Evolutionary conservation across 1,140 invertebrate species (phyloP).

Genomic region (Littorina saxatilis): DNA sequence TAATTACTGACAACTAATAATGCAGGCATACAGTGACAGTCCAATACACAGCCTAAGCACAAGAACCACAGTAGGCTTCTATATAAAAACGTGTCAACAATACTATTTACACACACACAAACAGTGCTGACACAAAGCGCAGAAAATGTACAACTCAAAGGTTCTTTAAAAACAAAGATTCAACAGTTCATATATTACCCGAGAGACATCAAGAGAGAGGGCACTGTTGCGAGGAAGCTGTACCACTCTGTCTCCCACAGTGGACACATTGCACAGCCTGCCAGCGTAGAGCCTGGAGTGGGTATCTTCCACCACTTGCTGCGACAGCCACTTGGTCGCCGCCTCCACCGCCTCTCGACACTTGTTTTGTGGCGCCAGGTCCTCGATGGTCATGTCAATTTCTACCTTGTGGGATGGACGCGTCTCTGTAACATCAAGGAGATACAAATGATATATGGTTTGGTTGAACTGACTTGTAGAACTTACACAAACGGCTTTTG

Average conservation of each 20-base stretch:
- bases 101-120: no score
- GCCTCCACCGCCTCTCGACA: slow-evolving; percentile 7
- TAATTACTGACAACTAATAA: no score
- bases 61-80: no score
- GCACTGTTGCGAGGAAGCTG: background rate
- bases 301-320: background rate
- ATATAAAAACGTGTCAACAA: no score
- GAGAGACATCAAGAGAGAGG: background rate
- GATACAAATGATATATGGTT: background rate
- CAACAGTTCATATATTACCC: no score
- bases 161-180: no score
- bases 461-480: no score
- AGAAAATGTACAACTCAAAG: no score
- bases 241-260: slow-evolving; percentile 11
- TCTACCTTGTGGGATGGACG: slow-evolving; percentile 8
- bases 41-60: no score
- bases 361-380: background rate
- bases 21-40: no score
- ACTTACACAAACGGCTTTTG: no score
- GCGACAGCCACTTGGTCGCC: background rate
- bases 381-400: background rate
- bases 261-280: slow-evolving; percentile 7
- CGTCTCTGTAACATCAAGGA: slow-evolving; percentile 14
- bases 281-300: background rate
- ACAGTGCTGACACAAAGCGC: no score